phyloP scores from a whole-genome alignment of 2,888 invertebrate genomes.

The Xylota sylvarum region DNA sequence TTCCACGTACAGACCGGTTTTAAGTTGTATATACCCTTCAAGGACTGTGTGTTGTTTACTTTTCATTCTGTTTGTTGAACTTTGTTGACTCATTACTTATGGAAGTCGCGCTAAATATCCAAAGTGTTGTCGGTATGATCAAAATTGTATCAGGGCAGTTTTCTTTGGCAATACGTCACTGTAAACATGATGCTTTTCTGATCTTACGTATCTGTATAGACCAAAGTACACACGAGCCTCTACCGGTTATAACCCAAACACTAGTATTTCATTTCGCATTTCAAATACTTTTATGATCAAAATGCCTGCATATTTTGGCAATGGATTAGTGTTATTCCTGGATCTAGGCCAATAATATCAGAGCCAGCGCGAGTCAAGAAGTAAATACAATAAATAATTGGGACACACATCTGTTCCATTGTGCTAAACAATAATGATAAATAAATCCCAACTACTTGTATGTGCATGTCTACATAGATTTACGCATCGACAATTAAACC shows the following conservation, averaged over 20 bases:
- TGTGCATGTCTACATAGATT: no score
- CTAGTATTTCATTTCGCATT: not conserved
- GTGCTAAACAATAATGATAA: not conserved
- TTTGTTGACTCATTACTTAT: no score
- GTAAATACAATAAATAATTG: conserved; percentile 48
- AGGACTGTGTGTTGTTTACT: no score
- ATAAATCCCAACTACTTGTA: conserved; percentile 14
- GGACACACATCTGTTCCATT: conserved; percentile 47
- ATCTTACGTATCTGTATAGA: no score
- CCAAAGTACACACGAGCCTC: not conserved
- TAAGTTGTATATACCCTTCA: no score
- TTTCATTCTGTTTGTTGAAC: no score
- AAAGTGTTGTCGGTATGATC: no score
- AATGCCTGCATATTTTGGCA: conserved; percentile 5
- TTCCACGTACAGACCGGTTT: no score
- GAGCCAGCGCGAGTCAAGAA: conserved; percentile 24
- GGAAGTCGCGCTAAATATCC: no score
- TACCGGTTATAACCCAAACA: not conserved
- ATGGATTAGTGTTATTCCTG: conserved; percentile 25
- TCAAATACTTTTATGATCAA: not conserved
- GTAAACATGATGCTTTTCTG: no score
- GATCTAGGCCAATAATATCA: conserved; percentile 50
- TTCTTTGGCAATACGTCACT: no score
- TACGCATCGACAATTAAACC: not conserved
- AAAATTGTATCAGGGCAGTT: no score